Evolutionary conservation across 1,140 invertebrate species (phyloP).

Genomic region (Drosophila jambulina): DNA sequence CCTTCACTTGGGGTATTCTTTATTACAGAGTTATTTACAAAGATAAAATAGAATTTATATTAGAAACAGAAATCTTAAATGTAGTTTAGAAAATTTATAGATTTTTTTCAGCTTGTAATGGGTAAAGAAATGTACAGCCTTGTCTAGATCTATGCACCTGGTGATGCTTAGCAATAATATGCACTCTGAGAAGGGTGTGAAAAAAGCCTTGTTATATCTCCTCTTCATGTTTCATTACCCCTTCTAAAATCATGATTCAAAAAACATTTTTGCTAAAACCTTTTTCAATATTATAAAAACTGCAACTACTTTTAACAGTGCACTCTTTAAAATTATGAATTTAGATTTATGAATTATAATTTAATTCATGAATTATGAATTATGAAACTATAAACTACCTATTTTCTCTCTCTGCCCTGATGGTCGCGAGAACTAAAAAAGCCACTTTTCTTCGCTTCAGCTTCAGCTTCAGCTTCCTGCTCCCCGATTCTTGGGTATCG

Average conservation of each 20-base stretch:
- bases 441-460: constrained; percentile 25
- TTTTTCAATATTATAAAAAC: neutral
- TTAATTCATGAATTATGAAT: too few species aligned
- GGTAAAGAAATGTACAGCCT: neutral
- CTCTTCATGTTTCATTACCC: neutral
- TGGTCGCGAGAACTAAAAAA: constrained; percentile 42
- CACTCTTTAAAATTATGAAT: too few species aligned
- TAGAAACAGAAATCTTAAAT: neutral
- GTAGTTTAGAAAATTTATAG: neutral
- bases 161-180: too few species aligned
- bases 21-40: too few species aligned
- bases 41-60: neutral
- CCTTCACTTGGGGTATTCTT: too few species aligned
- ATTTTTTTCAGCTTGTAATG: neutral
- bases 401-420: constrained; percentile 6
- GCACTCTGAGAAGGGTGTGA: neutral
- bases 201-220: neutral
- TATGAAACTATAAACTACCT: too few species aligned
- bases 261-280: too few species aligned
- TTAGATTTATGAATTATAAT: too few species aligned
- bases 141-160: neutral
- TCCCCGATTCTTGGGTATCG: constrained; percentile 50
- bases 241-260: neutral
- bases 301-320: neutral
- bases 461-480: constrained; percentile 1